Evolutionary conservation across 2,113 vertebrate species (phyloP), one percentile per base, ranked within the genome.

Genomic region (Charadrius vociferus): DNA sequence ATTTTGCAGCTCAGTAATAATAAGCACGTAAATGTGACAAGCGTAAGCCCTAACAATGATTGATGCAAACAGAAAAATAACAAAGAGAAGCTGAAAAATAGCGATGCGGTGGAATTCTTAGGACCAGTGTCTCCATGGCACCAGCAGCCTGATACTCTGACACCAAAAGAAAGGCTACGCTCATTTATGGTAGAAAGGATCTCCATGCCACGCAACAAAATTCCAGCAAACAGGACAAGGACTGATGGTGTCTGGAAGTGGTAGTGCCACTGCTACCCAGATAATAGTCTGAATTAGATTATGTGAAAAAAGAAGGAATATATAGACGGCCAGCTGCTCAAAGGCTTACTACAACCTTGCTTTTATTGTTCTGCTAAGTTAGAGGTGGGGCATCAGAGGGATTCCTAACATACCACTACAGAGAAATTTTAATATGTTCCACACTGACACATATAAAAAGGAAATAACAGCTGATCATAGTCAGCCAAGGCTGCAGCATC

Each of bases 391-490:
- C 98, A 98, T 98, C 98, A 98, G 98, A 98, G 94, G 98, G 98
- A 98, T 98, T 98, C 98, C 98, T 98, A 96, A 91, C 98, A 98
- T 98, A 97, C 98, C 98, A 94, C 97, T 96, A 96, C 97, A 93
- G 98, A 98, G 98, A 98, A 98, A 98, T 98, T 98, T 98, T 98
- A 98, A 98, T 98, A 98, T 98, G 98, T 97, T 98, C 98, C 97
- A 98, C 97, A 93, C 98, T 98, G 98, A 98, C 98, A 98, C 97
- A 98, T 97, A 98, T 97, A 95, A 98, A 98, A 98, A 98, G 97
- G 98, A 98, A 98, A 98, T 98, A 98, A 98, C 98, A 98, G 98
- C 98, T 98, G 98, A 98, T 98, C 97, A 97, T 82, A 97, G 96
- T 89, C 97, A 98, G 92, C 43, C 17, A 93, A 96, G 95, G 86